Evolutionary conservation across 1,140 invertebrate species (phyloP).

Genomic region (Pachypsylla venusta): DNA sequence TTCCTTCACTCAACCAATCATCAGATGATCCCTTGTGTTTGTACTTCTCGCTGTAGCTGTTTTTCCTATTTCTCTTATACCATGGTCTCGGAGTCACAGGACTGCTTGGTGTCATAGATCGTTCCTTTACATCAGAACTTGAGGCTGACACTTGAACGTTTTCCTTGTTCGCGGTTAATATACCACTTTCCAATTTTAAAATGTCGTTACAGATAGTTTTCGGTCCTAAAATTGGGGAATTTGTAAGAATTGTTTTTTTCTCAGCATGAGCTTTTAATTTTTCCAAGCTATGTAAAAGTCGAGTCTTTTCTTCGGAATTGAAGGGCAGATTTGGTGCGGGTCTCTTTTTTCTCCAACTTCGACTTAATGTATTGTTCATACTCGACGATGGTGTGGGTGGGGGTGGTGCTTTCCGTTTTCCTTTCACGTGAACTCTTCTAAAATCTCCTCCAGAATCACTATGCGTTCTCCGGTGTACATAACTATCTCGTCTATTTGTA

Average conservation of each 20-base stretch:
- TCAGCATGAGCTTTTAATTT: conserved; percentile 22
- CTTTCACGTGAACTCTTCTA: conserved; percentile 44
- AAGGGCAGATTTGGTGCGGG: conserved; percentile 42
- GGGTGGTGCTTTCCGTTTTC: conserved; percentile 52
- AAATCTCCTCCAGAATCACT: conserved; percentile 38
- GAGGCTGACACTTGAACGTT: conserved; percentile 11
- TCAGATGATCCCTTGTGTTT: neutral
- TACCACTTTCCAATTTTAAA: conserved; percentile 34
- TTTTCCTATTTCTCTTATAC: conserved; percentile 40
- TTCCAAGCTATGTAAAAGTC: conserved; percentile 21
- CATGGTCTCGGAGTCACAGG: conserved; percentile 42
- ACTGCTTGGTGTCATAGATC: conserved; percentile 21
- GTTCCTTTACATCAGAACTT: conserved; percentile 2
- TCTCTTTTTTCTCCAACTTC: conserved; percentile 35
- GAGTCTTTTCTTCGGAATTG: conserved; percentile 20
- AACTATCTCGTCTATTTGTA: neutral
- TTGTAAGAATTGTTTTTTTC: conserved; percentile 12
- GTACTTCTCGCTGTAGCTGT: conserved; percentile 10
- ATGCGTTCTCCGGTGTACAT: conserved; percentile 30
- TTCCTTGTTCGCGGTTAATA: conserved; percentile 29
- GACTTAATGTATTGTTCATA: conserved; percentile 7
- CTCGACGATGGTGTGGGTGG: conserved; percentile 35
- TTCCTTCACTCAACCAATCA: conserved; percentile 5
- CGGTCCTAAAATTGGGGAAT: neutral
- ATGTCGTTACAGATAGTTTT: conserved; percentile 31